phyloP scores from a whole-genome alignment of 2,113 vertebrate species.

The Grammomys surdaster region DNA sequence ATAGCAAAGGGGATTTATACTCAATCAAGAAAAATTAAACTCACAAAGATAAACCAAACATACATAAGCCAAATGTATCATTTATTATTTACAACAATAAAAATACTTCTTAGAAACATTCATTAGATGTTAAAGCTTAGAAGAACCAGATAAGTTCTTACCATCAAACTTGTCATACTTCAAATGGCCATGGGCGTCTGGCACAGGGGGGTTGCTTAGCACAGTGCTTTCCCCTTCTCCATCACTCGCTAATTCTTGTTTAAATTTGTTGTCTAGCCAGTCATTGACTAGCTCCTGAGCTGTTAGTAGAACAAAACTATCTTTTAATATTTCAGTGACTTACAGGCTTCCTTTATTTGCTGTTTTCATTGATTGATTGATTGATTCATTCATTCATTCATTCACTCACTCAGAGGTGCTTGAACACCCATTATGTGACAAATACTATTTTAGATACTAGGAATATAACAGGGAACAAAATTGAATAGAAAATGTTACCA shows the following conservation, averaged over 20 bases:
- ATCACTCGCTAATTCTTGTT: slow-evolving; percentile 87
- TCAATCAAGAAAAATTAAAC: slow-evolving; percentile 64
- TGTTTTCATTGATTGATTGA: slow-evolving; percentile 43
- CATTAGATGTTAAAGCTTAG: slow-evolving; percentile 40
- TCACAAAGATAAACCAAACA: slow-evolving; percentile 67
- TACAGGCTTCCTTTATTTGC: slow-evolving; percentile 44
- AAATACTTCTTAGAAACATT: slow-evolving; percentile 45
- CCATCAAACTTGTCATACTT: slow-evolving; percentile 91
- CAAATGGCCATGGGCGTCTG: slow-evolving; percentile 60
- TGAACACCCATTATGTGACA: slow-evolving; percentile 35
- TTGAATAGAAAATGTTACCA: slow-evolving; percentile 43
- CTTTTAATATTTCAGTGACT: slow-evolving; percentile 57
- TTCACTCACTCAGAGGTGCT: background rate
- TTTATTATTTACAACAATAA: slow-evolving; percentile 58
- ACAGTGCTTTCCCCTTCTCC: slow-evolving; percentile 82
- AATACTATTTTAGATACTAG: background rate
- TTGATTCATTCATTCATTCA: background rate
- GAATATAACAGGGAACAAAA: slow-evolving; percentile 38
- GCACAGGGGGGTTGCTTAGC: slow-evolving; percentile 11
- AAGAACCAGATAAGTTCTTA: slow-evolving; percentile 81
- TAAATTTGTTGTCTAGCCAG: slow-evolving; percentile 93
- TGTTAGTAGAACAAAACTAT: slow-evolving; percentile 79
- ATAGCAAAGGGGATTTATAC: slow-evolving; percentile 47
- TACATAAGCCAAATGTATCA: slow-evolving; percentile 41
- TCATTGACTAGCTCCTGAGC: slow-evolving; percentile 92